Percentiles rank a stretch among this genome's conserved stretches.
These are phyloP conservation scores for Heliothis peltigera DNA, from an alignment of 2,888 invertebrate genomes.

Conservation along the genomic window DNA sequence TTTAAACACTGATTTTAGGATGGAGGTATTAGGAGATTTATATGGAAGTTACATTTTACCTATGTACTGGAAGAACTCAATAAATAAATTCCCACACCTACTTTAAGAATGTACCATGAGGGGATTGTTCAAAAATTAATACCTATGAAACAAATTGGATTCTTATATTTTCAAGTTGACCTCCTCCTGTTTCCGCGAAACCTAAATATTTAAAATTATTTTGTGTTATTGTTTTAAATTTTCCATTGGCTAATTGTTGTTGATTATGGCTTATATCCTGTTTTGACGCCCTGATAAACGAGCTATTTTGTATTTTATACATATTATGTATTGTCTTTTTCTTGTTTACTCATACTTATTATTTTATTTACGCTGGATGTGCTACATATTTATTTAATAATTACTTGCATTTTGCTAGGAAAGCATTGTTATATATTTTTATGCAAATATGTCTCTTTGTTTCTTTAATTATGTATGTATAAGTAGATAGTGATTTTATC, in stretches of 20 bases:
- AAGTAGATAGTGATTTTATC: slow-evolving; percentile 45
- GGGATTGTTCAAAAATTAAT: slow-evolving; percentile 74
- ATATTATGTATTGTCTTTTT: slow-evolving; percentile 60
- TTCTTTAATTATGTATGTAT: slow-evolving; percentile 48
- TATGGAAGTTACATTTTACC: slow-evolving; percentile 82
- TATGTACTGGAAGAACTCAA: slow-evolving; percentile 48
- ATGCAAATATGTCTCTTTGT: slow-evolving; percentile 39
- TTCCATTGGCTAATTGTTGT: slow-evolving; percentile 60
- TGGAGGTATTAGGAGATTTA: slow-evolving; percentile 59
- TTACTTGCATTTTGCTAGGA: slow-evolving; percentile 46
- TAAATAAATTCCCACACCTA: slow-evolving; percentile 59
- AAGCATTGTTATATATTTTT: slow-evolving; percentile 37
- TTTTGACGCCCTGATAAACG: slow-evolving; percentile 86
- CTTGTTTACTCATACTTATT: slow-evolving; percentile 54
- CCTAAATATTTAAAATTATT: slow-evolving; percentile 68
- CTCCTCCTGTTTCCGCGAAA: slow-evolving; percentile 88
- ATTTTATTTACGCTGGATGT: slow-evolving; percentile 53
- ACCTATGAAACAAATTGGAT: slow-evolving; percentile 62
- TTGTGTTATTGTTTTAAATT: slow-evolving; percentile 69
- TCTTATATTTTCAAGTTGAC: slow-evolving; percentile 79
- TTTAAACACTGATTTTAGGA: slow-evolving; percentile 63
- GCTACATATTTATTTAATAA: slow-evolving; percentile 53
- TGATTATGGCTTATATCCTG: slow-evolving; percentile 74
- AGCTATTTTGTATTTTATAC: slow-evolving; percentile 64
- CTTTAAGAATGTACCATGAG: slow-evolving; percentile 80